Conservation (phyloP, 2,888 invertebrate species). For the Phymatocera aterrima region DNA sequence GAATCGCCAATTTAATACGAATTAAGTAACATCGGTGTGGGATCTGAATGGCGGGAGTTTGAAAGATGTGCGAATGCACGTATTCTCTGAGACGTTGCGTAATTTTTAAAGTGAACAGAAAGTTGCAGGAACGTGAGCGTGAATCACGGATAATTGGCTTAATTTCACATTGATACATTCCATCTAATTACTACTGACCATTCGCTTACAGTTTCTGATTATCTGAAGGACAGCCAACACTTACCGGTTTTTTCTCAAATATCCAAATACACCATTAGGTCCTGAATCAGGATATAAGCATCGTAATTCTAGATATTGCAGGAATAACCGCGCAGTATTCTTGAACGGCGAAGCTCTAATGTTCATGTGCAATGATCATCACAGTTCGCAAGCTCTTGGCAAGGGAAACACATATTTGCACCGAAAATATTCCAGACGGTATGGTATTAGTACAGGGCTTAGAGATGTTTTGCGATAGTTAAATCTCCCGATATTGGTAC, state of each 20-base stretch:
- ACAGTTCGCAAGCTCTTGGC: neutral
- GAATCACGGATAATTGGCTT: neutral
- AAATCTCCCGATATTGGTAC: constrained; percentile 8
- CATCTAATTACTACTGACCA: neutral
- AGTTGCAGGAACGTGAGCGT: neutral
- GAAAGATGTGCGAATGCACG: neutral
- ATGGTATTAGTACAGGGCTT: neutral
- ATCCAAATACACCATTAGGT: no score
- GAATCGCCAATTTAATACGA: constrained; percentile 18
- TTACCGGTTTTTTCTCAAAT: no score
- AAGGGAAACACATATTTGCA: neutral
- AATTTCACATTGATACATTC: neutral
- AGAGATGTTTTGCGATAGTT: neutral
- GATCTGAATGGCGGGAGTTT: neutral
- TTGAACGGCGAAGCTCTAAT: no score
- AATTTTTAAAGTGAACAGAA: neutral
- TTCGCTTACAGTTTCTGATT: no score
- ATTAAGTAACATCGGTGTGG: constrained; percentile 18
- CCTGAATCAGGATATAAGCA: no score
- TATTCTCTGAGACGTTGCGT: neutral
- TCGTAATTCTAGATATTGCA: no score
- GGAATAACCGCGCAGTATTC: neutral
- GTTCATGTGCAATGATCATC: neutral
- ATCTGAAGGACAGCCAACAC: no score
- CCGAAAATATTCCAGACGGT: neutral